These are phyloP conservation scores for Coleophora flavipennella DNA, from an alignment of 2,888 invertebrate species.

Conservation along the genomic window DNA sequence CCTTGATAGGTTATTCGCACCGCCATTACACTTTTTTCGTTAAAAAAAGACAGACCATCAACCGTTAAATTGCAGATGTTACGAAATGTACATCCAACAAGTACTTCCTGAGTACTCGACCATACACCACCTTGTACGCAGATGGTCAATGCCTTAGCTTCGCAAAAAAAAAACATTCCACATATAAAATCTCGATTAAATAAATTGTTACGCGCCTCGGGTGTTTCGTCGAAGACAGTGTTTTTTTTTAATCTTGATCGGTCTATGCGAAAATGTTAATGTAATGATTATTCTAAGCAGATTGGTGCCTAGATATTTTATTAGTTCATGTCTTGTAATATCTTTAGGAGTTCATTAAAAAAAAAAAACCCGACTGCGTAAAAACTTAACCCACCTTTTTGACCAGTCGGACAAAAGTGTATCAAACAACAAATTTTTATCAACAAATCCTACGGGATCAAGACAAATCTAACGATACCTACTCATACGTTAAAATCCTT, in stretches of 20 bases:
- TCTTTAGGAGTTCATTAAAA: too few relatives aligned
- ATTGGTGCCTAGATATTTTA: conserved; percentile 49
- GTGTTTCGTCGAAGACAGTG: conserved; percentile 34
- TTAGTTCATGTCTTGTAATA: conserved; percentile 34
- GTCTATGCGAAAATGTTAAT: conserved; percentile 44
- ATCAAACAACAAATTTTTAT: too few relatives aligned
- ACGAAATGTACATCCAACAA: conserved; percentile 24
- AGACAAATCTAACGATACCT: too few relatives aligned
- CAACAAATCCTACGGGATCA: too few relatives aligned
- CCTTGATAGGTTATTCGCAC: too few relatives aligned
- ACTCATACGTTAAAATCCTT: too few relatives aligned
- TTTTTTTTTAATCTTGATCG: conserved; percentile 48
- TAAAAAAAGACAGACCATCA: conserved; percentile 10
- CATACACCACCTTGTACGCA: conserved; percentile 55
- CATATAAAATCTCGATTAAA: conserved; percentile 44
- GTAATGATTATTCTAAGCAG: conserved; percentile 48
- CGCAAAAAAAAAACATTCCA: conserved; percentile 22
- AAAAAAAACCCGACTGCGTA: too few relatives aligned
- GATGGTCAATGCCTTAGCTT: conserved; percentile 29
- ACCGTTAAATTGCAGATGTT: conserved; percentile 33
- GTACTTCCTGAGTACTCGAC: conserved; percentile 44
- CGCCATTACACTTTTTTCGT: background rate
- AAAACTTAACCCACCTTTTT: too few relatives aligned
- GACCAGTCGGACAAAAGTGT: too few relatives aligned
- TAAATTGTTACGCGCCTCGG: conserved; percentile 55